Conservation (phyloP, 2,888 invertebrate genomes). For the Adela reaumurella region DNA sequence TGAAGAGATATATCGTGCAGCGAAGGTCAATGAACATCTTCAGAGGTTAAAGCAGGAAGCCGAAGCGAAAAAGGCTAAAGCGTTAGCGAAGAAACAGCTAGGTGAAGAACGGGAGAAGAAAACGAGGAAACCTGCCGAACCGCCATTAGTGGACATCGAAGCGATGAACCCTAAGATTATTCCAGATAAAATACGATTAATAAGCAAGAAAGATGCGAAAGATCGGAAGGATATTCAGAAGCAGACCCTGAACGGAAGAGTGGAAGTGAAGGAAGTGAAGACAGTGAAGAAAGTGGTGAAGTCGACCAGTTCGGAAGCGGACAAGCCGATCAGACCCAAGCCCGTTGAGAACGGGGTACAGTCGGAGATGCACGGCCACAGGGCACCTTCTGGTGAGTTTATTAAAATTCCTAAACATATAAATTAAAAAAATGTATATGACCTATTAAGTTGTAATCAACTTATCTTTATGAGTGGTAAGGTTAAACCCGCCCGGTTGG, state of each 20-base stretch:
- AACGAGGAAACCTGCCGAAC: conserved; percentile 33
- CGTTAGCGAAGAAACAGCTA: conserved; percentile 26
- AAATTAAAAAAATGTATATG: no score
- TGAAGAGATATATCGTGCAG: conserved; percentile 39
- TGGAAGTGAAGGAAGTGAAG: conserved; percentile 30
- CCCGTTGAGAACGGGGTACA: conserved; percentile 35
- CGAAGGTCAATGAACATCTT: conserved; percentile 50
- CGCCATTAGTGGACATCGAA: conserved; percentile 7
- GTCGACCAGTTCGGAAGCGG: conserved; percentile 26
- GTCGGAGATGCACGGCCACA: conserved; percentile 18
- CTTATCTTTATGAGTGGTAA: no score
- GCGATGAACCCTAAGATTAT: conserved; percentile 35
- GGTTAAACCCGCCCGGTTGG: no score
- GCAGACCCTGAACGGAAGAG: conserved; percentile 28
- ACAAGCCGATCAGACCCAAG: conserved; percentile 21
- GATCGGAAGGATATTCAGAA: conserved; percentile 38
- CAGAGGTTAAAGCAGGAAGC: conserved; percentile 42
- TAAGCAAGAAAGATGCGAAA: conserved; percentile 39
- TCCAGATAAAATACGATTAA: conserved; percentile 38
- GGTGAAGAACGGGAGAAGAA: conserved; percentile 27
- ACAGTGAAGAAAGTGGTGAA: conserved; percentile 33
- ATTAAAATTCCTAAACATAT: no score
- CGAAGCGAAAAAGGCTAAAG: conserved; percentile 33
- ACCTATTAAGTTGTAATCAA: no score
- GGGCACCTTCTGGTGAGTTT: conserved; percentile 27